Conservation (phyloP, 2,888 invertebrate genomes). For the Odiellus spinosus region DNA sequence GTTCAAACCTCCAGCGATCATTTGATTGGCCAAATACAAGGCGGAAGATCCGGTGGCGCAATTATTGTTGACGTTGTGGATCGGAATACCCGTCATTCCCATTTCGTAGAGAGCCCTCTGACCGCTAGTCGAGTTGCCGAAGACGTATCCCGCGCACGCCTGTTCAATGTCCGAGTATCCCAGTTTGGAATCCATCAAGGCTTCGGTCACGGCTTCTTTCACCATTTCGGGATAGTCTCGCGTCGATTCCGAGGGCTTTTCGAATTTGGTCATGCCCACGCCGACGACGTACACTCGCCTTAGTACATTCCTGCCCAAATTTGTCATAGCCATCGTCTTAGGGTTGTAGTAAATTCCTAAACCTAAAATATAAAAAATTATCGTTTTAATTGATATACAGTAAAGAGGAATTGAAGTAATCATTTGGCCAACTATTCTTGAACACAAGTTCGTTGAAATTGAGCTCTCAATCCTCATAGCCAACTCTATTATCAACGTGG, state of each 20-base stretch:
- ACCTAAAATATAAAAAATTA: too few relatives aligned
- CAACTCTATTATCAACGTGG: too few relatives aligned
- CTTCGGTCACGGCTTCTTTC: slow-evolving; percentile 76
- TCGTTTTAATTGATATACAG: too few relatives aligned
- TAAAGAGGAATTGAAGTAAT: too few relatives aligned
- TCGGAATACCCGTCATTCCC: slow-evolving; percentile 90
- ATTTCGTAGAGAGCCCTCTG: slow-evolving; percentile 87
- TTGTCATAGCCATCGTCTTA: too few relatives aligned
- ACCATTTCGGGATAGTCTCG: slow-evolving; percentile 91
- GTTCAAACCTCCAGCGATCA: slow-evolving; percentile 54
- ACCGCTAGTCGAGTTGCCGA: slow-evolving; percentile 88
- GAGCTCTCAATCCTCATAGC: too few relatives aligned
- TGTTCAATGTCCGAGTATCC: slow-evolving; percentile 62
- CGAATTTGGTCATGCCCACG: slow-evolving; percentile 97
- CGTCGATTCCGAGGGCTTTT: slow-evolving; percentile 67
- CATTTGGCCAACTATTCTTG: too few relatives aligned
- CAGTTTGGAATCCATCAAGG: slow-evolving; percentile 65
- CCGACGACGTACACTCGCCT: slow-evolving; percentile 67
- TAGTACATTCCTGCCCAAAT: too few relatives aligned
- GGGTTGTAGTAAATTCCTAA: too few relatives aligned
- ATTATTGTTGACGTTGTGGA: slow-evolving; percentile 96
- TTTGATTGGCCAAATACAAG: slow-evolving; percentile 71
- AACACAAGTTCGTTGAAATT: too few relatives aligned
- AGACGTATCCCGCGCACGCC: slow-evolving; percentile 82
- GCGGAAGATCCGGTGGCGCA: slow-evolving; percentile 95